Evolutionary conservation across 2,888 invertebrate species (phyloP), one percentile per base, ranked within the genome.

Genomic region (Coremacera marginata): DNA sequence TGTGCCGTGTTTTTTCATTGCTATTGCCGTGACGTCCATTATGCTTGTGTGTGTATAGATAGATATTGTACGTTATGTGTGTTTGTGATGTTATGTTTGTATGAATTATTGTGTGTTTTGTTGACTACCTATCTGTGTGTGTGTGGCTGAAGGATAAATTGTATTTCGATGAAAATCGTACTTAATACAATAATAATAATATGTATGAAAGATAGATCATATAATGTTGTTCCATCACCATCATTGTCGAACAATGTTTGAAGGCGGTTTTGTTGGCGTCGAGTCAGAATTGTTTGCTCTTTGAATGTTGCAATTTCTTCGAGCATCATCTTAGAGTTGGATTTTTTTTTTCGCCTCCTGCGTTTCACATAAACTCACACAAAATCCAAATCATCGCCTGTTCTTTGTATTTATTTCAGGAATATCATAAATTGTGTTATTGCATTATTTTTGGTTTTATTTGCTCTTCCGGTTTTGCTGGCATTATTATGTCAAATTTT

Each of bases 361-460:
- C 19, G 19, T 3, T 34, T 65, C 37, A n/a, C 19, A 16, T 5
- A 65, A 34, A 19, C 19, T n/a, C 8, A 34, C 25, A 9, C 65
- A 19, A 62, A 25, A 62, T 62, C 62, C 27, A 62, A 11, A 19
- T 14, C 52, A 25, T 68, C 62, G 51, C 52, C 70, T 52, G 14
- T 19, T 25, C 22, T 7, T 72, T 25, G 44, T 72, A 34, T 60
- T 25, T 27, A 25, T 74, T 75, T 70, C 19, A n/a, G 67, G 55
- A 78, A 73, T 74, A 52, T 76, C 72, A 76, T 72, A 78, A 78
- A 76, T 75, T 77, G 71, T 76, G 70, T 75, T 76, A 78, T 76
- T 76, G 70, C 78, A 76, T 78, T 76, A 73, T 62, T 74, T 70
- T 76, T 78, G 70, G 70, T 76, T 78, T 76, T 76, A 74, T 78